Base-by-base conservation (phyloP, 92 coral and sea anemone species). In the Ricordea florida region DNA sequence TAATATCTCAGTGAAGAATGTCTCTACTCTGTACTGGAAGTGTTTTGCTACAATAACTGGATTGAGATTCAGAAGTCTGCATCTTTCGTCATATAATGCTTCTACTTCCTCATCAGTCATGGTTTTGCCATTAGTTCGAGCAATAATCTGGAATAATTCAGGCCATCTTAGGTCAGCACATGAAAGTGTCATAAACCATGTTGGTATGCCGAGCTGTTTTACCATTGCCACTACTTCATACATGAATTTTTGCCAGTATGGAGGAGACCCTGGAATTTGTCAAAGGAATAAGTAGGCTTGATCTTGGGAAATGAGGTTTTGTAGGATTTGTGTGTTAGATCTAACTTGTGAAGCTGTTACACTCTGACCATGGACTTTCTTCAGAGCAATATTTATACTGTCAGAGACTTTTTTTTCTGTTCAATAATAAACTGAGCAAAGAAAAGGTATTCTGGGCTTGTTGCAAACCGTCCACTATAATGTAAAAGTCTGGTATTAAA, bases 231-330 rank as follows among this genome's bases (percentile, higher is more conserved):
- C 74, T 20, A 76, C 89, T 26, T 82, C 88, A 56, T 74, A 82
- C 83, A 74, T 82, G 34, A 82, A 82, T 55, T 46, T 57, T 57
- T 84, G 84, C 90, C 92, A 87, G 63, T 87, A 87, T 11, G 88
- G 92, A 45, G 92, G 88, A 26, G 85, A 41, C 0, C 85, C 92
- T 48, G 92, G 88, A 11, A 85, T 85, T 53, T 85, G 81, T 51
- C 90, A 37, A 13, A 56, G 21, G 33, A 56, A 56, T 5, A 56
- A 31, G 41, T 58, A 72, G 3, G 69, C 79, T 20, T 72, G 79
- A 30, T 76, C 64, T 62, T 83, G 59, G 50, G 42, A 83, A 50
- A 83, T 76, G 30, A 76, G 75, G 20, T 78, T 67, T 27, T 48
- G 53, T 67, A 77, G 26, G 9, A 47, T 11, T 66, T 62, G 71